These are phyloP conservation scores for Plemyria rubiginata DNA, from an alignment of 2,888 invertebrate species.

Conservation along the genomic window DNA sequence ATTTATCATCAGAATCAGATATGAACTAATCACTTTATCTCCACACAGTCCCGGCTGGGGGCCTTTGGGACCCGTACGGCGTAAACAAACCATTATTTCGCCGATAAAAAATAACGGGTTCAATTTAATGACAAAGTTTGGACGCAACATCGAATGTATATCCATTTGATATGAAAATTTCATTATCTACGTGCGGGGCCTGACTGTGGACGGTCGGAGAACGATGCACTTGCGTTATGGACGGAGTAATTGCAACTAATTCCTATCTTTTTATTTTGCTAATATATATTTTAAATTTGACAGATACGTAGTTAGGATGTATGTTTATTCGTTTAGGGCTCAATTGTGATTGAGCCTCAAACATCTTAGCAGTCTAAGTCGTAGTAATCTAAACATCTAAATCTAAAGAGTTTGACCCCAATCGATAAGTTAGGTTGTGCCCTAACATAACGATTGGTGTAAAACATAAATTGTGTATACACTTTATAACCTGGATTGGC, in stretches of 20 bases:
- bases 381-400: no score
- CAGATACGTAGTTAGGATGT: no score
- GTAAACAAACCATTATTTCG: slow-evolving; percentile 42
- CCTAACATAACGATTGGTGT: no score
- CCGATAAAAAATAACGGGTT: slow-evolving; percentile 43
- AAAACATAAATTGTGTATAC: no score
- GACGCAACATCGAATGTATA: slow-evolving; percentile 44
- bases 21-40: slow-evolving; percentile 15
- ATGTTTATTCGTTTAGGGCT: no score
- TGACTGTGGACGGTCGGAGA: slow-evolving; percentile 31
- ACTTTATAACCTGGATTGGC: no score
- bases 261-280: no score
- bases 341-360: no score
- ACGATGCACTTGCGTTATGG: slow-evolving; percentile 39
- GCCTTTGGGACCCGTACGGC: slow-evolving; percentile 25
- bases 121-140: slow-evolving; percentile 42
- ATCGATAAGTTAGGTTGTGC: no score
- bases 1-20: slow-evolving; percentile 6
- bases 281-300: no score
- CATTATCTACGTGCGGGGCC: slow-evolving; percentile 60
- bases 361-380: no score
- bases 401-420: no score
- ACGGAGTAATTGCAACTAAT: slow-evolving; percentile 18
- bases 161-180: slow-evolving; percentile 72
- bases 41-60: slow-evolving; percentile 9